These are phyloP conservation scores for Pseudanteris insignis DNA, from an alignment of 2,888 invertebrate genomes.

Conservation along the genomic window DNA sequence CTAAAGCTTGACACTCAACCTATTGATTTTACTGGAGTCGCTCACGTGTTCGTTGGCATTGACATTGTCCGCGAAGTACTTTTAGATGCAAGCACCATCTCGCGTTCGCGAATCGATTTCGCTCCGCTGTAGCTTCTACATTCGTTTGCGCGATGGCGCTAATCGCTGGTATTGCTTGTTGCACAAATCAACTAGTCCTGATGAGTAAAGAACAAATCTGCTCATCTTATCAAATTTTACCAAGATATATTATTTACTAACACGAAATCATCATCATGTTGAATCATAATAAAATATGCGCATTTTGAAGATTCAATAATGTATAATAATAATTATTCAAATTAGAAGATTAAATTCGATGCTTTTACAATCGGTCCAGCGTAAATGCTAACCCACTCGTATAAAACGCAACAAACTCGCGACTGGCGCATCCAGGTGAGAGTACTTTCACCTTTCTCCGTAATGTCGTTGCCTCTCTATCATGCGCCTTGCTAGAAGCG, in stretches of 20 bases:
- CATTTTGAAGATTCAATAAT: too few relatives aligned
- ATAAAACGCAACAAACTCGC: constrained; percentile 43
- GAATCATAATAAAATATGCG: too few relatives aligned
- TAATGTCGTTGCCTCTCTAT: constrained; percentile 48
- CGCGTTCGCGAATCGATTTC: constrained; percentile 51
- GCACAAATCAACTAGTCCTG: too few relatives aligned
- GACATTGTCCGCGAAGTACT: constrained; percentile 62
- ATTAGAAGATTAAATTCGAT: too few relatives aligned
- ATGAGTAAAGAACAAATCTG: too few relatives aligned
- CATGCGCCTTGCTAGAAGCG: constrained; percentile 33
- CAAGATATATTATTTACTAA: too few relatives aligned
- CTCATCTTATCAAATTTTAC: too few relatives aligned
- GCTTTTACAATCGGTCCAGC: constrained; percentile 28
- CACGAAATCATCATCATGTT: too few relatives aligned
- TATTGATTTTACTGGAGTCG: constrained; percentile 62
- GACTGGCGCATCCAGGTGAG: constrained; percentile 51
- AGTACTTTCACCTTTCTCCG: constrained; percentile 66
- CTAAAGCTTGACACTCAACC: constrained; percentile 54
- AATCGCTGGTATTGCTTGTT: too few relatives aligned
- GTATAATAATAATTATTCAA: too few relatives aligned
- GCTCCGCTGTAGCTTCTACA: constrained; percentile 50
- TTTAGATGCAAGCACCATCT: constrained; percentile 53
- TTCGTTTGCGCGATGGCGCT: constrained; percentile 33
- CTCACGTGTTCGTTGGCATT: constrained; percentile 66
- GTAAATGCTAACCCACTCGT: constrained; percentile 29